Percentiles rank a stretch among this genome's conserved stretches.
phyloP scores from a whole-genome alignment of 2,797 vertebrate species.

The Cygnus olor region DNA sequence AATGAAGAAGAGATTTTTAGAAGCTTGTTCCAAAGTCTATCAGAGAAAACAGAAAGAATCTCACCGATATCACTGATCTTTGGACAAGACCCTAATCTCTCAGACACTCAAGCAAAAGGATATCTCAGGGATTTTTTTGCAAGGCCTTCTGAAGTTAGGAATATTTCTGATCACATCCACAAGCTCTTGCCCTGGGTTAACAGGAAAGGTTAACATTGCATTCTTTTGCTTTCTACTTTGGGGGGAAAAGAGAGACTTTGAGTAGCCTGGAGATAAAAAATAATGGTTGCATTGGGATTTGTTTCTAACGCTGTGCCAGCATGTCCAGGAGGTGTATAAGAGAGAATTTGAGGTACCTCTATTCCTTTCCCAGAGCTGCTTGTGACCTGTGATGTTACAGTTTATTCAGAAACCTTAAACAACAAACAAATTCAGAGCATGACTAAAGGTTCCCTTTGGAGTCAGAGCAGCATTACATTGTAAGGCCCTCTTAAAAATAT shows the following conservation, averaged over 20 bases:
- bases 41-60: neutral
- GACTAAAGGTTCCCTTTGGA: neutral
- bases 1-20: neutral
- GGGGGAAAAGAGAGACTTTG: neutral
- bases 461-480: neutral
- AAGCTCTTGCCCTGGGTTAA: conserved; percentile 5
- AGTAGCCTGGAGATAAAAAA: conserved; percentile 20
- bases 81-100: neutral
- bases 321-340: neutral
- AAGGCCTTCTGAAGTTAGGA: conserved; percentile 1
- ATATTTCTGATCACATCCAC: neutral
- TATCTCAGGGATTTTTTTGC: neutral
- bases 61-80: neutral
- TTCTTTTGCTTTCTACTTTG: neutral
- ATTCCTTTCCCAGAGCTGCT: neutral
- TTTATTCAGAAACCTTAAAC: neutral
- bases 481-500: neutral
- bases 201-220: conserved; percentile 20
- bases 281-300: conserved; percentile 34
- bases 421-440: neutral
- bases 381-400: neutral
- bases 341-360: conserved; percentile 16
- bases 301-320: conserved; percentile 16
- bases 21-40: neutral
- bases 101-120: neutral